phyloP scores from a whole-genome alignment of 2,797 vertebrate genomes.

The Pteronotus mesoamericanus region DNA sequence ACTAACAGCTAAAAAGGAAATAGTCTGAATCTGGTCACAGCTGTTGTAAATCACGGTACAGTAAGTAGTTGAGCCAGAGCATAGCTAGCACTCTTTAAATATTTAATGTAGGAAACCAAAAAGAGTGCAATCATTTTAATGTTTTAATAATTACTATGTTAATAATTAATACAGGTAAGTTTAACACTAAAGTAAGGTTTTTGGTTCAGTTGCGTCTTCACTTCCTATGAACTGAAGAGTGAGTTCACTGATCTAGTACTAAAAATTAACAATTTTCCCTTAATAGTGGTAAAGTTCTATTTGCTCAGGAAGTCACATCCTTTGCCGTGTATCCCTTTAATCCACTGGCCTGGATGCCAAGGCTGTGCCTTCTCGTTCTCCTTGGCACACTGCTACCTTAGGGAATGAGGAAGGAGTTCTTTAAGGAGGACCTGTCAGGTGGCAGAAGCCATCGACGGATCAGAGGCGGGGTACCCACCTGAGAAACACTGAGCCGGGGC shows the following conservation, averaged over 20 bases:
- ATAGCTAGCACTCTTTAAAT: background rate
- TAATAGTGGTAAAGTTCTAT: background rate
- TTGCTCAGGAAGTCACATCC: background rate
- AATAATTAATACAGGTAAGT: background rate
- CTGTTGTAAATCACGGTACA: background rate
- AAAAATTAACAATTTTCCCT: background rate
- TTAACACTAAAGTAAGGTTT: background rate
- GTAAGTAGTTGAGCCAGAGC: background rate
- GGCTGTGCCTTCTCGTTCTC: background rate
- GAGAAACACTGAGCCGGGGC: slow-evolving; percentile 73
- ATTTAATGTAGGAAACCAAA: background rate
- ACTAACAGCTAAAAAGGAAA: background rate
- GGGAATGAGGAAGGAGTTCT: background rate
- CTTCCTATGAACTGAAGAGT: background rate
- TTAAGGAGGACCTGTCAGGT: background rate
- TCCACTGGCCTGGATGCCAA: background rate
- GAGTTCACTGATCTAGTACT: background rate
- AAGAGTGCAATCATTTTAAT: background rate
- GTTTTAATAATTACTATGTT: background rate
- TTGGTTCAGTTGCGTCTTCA: background rate
- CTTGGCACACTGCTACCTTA: too few relatives aligned
- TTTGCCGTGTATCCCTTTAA: background rate
- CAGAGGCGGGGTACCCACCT: slow-evolving; percentile 74
- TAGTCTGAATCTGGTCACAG: background rate
- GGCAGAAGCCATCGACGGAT: accelerated